Conservation (phyloP, 2,888 invertebrate genomes). For the Cerceris ruficornis region DNA sequence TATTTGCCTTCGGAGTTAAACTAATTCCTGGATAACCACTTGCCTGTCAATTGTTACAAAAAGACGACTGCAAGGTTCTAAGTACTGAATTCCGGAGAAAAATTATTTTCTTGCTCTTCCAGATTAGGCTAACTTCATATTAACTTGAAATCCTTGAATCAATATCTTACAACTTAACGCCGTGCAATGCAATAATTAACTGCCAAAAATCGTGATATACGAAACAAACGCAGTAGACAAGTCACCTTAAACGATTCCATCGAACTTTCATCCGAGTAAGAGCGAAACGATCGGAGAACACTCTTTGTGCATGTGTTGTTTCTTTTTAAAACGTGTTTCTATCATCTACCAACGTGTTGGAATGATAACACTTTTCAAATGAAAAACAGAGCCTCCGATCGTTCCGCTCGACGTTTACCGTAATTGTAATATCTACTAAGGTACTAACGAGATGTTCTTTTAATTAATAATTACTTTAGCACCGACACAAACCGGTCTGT, state of each 20-base stretch:
- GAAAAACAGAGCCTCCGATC: constrained; percentile 22
- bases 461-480: constrained; percentile 68
- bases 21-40: no score
- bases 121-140: no score
- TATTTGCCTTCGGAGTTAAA: no score
- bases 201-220: no score
- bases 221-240: not conserved
- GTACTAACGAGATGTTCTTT: constrained; percentile 65
- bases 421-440: constrained; percentile 55
- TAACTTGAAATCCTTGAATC: no score
- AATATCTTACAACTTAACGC: no score
- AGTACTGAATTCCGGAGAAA: no score
- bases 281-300: constrained; percentile 34
- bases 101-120: no score
- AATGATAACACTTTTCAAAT: constrained; percentile 2
- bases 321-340: not conserved
- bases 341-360: not conserved
- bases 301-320: constrained; percentile 3
- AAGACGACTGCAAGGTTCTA: no score
- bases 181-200: no score
- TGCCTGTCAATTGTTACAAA: no score
- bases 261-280: constrained; percentile 32
- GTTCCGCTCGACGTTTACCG: constrained; percentile 34
- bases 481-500: constrained; percentile 68
- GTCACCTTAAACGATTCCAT: not conserved